A percentile compares a stretch with the other conserved stretches of the same genome.
These are phyloP conservation scores for Heliconius ismenius DNA, from an alignment of 2,888 invertebrate species.

Conservation along the genomic window DNA sequence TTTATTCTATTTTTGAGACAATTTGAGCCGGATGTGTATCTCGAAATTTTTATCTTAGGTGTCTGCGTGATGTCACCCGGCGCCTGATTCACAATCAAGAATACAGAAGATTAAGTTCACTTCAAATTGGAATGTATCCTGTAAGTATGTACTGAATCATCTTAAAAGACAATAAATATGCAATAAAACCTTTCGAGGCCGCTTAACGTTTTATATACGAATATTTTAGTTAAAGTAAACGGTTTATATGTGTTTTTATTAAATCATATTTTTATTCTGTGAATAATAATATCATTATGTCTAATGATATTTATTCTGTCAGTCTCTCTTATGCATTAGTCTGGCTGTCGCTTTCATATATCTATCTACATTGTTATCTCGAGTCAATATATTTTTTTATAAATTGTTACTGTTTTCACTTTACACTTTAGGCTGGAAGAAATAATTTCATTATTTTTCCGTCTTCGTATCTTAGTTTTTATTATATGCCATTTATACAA, in stretches of 20 bases:
- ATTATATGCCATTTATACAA: no score
- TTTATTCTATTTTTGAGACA: neutral
- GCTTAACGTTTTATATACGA: neutral
- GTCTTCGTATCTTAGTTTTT: no score
- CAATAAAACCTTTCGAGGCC: neutral
- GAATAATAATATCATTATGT: no score
- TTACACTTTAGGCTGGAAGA: no score
- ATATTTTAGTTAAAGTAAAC: neutral
- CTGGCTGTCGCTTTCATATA: no score
- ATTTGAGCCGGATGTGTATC: neutral
- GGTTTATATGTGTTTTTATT: neutral
- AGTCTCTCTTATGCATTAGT: no score
- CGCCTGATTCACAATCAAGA: slow-evolving; percentile 24
- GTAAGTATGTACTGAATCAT: slow-evolving; percentile 12
- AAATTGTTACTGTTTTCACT: no score
- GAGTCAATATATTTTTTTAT: neutral
- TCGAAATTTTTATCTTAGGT: neutral
- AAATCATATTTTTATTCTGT: neutral
- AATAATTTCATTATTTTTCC: no score
- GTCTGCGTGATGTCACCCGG: slow-evolving; percentile 18
- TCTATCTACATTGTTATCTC: no score
- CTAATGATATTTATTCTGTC: no score
- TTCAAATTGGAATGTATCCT: slow-evolving; percentile 19
- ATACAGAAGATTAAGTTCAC: slow-evolving; percentile 4
- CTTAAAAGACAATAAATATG: neutral